Evolutionary conservation across 2,797 vertebrate genomes (phyloP).

Genomic region (Peromyscus melanophrys): DNA sequence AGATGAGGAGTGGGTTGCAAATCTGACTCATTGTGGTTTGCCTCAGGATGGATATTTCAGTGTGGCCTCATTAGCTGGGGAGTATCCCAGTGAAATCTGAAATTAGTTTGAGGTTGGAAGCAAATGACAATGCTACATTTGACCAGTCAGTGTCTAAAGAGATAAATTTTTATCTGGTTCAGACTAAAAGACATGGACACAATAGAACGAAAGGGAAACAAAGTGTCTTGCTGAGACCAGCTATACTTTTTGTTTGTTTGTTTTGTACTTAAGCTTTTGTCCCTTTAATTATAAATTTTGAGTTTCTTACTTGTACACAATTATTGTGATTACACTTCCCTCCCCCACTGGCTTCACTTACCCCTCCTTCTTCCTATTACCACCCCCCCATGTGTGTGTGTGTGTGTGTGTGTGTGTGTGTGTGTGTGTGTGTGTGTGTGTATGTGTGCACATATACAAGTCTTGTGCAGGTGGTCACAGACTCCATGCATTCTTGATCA

Average conservation of each 20-base stretch:
- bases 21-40: too few relatives aligned
- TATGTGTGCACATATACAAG: neutral
- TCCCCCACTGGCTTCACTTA: too few relatives aligned
- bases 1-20: too few relatives aligned
- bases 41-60: neutral
- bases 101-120: neutral
- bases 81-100: too few relatives aligned
- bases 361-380: too few relatives aligned
- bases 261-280: neutral
- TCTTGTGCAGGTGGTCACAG: too few relatives aligned
- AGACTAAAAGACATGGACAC: neutral
- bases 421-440: too few relatives aligned
- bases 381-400: too few relatives aligned
- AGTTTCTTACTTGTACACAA: neutral
- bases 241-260: too few relatives aligned
- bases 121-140: neutral
- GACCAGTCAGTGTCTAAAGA: neutral
- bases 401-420: too few relatives aligned
- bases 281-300: neutral
- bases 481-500: neutral
- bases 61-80: too few relatives aligned
- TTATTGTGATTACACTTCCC: neutral
- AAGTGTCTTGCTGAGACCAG: neutral
- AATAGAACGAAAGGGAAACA: neutral
- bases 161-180: neutral